Evolutionary conservation across 1,140 invertebrate genomes (phyloP).

Genomic region (Dinothrombium tinctorium): DNA sequence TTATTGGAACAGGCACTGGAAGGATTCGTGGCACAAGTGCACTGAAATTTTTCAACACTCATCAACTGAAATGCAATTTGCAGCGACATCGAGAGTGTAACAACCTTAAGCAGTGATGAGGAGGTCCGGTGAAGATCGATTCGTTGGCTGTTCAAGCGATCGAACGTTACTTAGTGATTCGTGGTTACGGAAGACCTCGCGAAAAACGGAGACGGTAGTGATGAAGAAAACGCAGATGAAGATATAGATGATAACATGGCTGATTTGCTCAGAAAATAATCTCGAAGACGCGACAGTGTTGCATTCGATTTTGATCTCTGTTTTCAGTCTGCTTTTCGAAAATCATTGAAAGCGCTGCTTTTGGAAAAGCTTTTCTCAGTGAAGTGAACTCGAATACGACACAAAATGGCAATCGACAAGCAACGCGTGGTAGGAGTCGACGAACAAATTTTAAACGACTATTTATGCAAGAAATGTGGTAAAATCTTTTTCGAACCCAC

Average conservation of each 20-base stretch:
- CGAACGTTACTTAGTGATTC: constrained; percentile 35
- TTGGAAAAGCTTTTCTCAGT: no score
- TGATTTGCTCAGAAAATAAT: no score
- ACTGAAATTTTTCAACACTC: constrained; percentile 93
- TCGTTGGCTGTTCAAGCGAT: constrained; percentile 95
- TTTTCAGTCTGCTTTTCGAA: no score
- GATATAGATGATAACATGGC: constrained; percentile 72
- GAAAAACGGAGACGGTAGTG: constrained; percentile 26
- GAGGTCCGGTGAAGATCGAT: constrained; percentile 93
- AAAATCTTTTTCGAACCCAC: no score
- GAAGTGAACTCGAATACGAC: no score
- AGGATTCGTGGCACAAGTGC: constrained; percentile 51
- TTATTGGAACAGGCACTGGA: constrained; percentile 48
- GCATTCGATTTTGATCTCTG: no score
- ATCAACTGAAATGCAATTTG: constrained; percentile 91
- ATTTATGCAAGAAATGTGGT: no score
- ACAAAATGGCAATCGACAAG: no score
- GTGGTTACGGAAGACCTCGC: constrained; percentile 18
- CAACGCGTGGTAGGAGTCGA: no score
- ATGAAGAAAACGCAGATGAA: constrained; percentile 33
- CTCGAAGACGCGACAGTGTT: no score
- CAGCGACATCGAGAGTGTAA: constrained; percentile 82
- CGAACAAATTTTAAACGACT: no score
- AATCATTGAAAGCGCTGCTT: no score
- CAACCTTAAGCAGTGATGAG: constrained; percentile 88